A percentile compares a stretch with the other conserved stretches of the same genome.
Evolutionary conservation across 2,888 invertebrate species (phyloP).

Genomic region (Augiades crinisus): DNA sequence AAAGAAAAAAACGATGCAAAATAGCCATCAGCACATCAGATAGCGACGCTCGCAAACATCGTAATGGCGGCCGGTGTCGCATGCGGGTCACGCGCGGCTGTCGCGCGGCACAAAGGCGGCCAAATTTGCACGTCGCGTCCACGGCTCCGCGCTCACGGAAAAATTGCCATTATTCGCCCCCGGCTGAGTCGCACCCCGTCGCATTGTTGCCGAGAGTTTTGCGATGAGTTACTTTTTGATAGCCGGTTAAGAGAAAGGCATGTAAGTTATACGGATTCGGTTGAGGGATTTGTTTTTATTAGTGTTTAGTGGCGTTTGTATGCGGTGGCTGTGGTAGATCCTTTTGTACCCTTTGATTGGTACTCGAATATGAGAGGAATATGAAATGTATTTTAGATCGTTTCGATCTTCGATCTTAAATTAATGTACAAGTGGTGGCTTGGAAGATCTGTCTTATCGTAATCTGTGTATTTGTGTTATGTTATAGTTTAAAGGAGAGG

Average conservation of each 20-base stretch:
- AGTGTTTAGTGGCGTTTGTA: too few species aligned
- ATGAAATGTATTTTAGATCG: too few species aligned
- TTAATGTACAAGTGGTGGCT: too few species aligned
- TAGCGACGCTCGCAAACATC: slow-evolving; percentile 31
- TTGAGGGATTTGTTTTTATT: too few species aligned
- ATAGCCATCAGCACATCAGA: slow-evolving; percentile 24
- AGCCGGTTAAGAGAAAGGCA: slow-evolving; percentile 13
- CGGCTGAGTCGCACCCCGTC: slow-evolving; percentile 43
- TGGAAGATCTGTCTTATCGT: too few species aligned
- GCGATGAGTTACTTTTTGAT: slow-evolving; percentile 17
- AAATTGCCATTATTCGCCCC: slow-evolving; percentile 72
- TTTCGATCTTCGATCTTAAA: too few species aligned
- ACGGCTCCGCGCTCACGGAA: slow-evolving; percentile 69
- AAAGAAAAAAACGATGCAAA: not conserved
- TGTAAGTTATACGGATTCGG: not conserved
- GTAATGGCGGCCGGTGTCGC: slow-evolving; percentile 35
- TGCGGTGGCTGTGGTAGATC: too few species aligned
- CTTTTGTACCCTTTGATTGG: too few species aligned
- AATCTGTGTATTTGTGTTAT: too few species aligned
- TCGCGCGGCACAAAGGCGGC: slow-evolving; percentile 68
- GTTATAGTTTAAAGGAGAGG: too few species aligned
- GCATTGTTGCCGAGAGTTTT: slow-evolving; percentile 11
- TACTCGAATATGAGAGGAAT: too few species aligned
- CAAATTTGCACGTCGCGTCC: slow-evolving; percentile 79
- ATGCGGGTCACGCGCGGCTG: slow-evolving; percentile 69